Evolutionary conservation across 2,888 invertebrate species (phyloP), one percentile per base, ranked within the genome.

Genomic region (Drosophila atroscutellata): DNA sequence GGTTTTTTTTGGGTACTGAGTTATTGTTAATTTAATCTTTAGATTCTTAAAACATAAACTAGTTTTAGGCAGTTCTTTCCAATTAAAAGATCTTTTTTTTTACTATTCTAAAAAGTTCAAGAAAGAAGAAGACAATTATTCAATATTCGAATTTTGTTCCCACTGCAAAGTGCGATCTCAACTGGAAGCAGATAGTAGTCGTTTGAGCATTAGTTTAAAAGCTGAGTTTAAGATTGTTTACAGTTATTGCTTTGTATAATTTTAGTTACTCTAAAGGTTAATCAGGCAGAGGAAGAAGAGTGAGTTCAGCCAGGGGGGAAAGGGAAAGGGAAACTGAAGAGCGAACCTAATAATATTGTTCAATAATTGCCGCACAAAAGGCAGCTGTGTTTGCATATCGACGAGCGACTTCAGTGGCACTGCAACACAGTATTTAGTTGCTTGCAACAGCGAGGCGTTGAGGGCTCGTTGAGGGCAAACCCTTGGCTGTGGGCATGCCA

Each of bases 321-420:
- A 65, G 24, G 7, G 7, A 54, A n/a, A 6, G 15, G 32, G 32
- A n/a, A 52, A 52, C 42, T 54, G 20, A 49, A 60, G 73, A 65
- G 70, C 60, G 55, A 60, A 67, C 61, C 69, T 84, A 77, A 73
- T 79, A 75, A 77, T 83, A 79, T 69, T 77, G 79, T 70, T 75
- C 51, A 57, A 73, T 84, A 84, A 82, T 82, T 87, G 81, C 71
- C 79, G 51, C 45, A 69, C 71, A 70, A 81, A 71, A 74, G 81
- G 85, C 85, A 85, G 85, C 85, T 85, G 85, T 85, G 88, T 85
- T 85, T 85, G 88, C 88, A 77, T 85, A 81, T 77, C 55, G 57
- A 59, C 36, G 56, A 55, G 62, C 60, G 28, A 50, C 26, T 55
- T 28, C 13, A 20, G 39, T 60, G 55, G 28, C 37, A 37, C 26